phyloP scores from a whole-genome alignment of 35 echinoderm and acorn worm genomes.

The Ophiothrix spiculata region DNA sequence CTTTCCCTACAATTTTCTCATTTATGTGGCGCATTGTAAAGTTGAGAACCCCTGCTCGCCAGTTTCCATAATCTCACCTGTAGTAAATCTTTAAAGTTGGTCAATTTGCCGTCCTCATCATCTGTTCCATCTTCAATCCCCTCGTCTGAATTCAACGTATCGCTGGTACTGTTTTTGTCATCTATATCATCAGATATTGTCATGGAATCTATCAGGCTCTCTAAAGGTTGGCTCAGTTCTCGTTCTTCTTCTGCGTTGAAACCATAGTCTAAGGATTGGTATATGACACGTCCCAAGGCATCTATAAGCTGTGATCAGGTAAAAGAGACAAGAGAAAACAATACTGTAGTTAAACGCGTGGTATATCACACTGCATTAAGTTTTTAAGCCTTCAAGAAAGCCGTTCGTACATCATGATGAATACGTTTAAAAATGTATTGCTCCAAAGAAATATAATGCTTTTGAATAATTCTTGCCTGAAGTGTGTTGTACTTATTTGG shows the following conservation, averaged over 20 bases:
- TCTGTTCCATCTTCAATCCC: slow-evolving; percentile 9
- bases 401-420: neutral
- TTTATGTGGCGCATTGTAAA: too few relatives aligned
- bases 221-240: slow-evolving; percentile 48
- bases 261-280: slow-evolving; percentile 69
- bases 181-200: slow-evolving; percentile 26
- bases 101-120: slow-evolving; percentile 45
- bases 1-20: too few relatives aligned
- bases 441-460: too few relatives aligned
- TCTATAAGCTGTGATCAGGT: slow-evolving; percentile 42
- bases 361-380: neutral
- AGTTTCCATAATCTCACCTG: too few relatives aligned
- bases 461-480: too few relatives aligned
- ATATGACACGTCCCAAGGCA: slow-evolving; percentile 43
- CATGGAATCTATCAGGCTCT: slow-evolving; percentile 54
- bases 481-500: too few relatives aligned
- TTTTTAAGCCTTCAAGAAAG: neutral
- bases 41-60: too few relatives aligned
- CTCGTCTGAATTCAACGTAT: slow-evolving; percentile 1
- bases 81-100: neutral
- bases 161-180: neutral
- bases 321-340: neutral
- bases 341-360: too few relatives aligned
- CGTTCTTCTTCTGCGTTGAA: slow-evolving; percentile 57
- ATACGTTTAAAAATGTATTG: neutral